Evolutionary conservation across 2,113 vertebrate genomes (phyloP).

Genomic region (Gopherus evgoodei): DNA sequence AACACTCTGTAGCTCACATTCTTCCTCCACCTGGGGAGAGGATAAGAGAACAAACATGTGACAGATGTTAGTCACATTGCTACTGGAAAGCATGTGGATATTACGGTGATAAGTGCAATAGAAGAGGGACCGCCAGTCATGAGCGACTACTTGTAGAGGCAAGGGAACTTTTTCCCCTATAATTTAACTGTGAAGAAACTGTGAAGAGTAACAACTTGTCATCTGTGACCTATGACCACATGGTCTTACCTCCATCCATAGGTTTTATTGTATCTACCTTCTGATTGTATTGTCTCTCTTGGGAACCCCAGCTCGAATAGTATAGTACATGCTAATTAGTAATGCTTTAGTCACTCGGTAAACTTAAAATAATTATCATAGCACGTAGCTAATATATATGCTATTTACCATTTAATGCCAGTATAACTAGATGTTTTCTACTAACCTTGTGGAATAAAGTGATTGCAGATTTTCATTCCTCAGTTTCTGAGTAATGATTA

Average conservation of each 20-base stretch:
- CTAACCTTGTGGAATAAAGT: not conserved
- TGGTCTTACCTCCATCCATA: not conserved
- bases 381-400: not conserved
- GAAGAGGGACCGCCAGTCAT: not conserved
- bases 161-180: not conserved
- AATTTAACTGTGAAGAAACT: not conserved
- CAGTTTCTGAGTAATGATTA: not conserved
- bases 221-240: not conserved
- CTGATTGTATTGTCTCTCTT: not conserved
- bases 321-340: accelerated
- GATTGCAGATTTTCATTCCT: not conserved
- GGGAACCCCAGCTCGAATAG: not conserved
- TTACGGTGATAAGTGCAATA: not conserved
- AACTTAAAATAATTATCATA: not conserved
- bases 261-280: not conserved
- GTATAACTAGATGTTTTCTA: not conserved
- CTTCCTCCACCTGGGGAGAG: not conserved
- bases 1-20: not conserved
- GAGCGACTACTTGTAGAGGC: not conserved
- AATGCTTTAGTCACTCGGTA: not conserved
- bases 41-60: not conserved
- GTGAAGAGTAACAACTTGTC: no score
- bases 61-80: not conserved
- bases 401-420: not conserved
- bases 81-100: not conserved